phyloP scores from a whole-genome alignment of 2,888 invertebrate species.

The Aphidius colemani region DNA sequence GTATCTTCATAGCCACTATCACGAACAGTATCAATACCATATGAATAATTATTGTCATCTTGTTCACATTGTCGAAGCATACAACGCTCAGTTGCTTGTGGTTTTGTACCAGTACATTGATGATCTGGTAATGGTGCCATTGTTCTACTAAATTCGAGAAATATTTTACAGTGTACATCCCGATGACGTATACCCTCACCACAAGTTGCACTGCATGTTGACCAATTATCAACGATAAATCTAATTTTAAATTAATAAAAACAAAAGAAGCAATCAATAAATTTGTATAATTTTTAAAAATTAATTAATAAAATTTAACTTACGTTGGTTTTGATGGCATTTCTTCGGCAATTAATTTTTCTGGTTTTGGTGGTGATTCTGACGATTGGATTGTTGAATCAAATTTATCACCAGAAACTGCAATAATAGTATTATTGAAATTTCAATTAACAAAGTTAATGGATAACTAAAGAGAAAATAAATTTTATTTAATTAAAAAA shows the following conservation, averaged over 20 bases:
- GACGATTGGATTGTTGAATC: constrained; percentile 67
- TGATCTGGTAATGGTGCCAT: constrained; percentile 86
- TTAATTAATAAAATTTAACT: constrained; percentile 52
- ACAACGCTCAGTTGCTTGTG: constrained; percentile 80
- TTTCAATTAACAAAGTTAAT: constrained; percentile 19
- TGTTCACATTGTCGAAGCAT: constrained; percentile 73
- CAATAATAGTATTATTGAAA: background rate
- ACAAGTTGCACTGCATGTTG: constrained; percentile 88
- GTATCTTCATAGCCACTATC: constrained; percentile 59
- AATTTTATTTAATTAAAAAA: background rate
- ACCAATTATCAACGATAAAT: constrained; percentile 92
- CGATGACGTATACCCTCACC: constrained; percentile 87
- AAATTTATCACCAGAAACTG: constrained; percentile 45
- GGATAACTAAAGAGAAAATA: constrained; percentile 10
- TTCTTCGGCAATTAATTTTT: constrained; percentile 72
- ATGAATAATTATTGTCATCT: constrained; percentile 54
- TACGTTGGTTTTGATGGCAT: constrained; percentile 81
- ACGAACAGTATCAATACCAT: constrained; percentile 57
- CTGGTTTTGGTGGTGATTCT: constrained; percentile 67
- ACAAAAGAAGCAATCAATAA: too few relatives aligned
- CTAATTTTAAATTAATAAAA: constrained; percentile 53
- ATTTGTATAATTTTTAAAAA: too few relatives aligned
- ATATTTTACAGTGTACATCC: constrained; percentile 92
- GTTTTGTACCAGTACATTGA: constrained; percentile 86
- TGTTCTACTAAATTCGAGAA: constrained; percentile 87